Percentiles rank a stretch among this genome's conserved stretches.
phyloP scores from a whole-genome alignment of 2,888 invertebrate genomes.

The Trilocha varians region DNA sequence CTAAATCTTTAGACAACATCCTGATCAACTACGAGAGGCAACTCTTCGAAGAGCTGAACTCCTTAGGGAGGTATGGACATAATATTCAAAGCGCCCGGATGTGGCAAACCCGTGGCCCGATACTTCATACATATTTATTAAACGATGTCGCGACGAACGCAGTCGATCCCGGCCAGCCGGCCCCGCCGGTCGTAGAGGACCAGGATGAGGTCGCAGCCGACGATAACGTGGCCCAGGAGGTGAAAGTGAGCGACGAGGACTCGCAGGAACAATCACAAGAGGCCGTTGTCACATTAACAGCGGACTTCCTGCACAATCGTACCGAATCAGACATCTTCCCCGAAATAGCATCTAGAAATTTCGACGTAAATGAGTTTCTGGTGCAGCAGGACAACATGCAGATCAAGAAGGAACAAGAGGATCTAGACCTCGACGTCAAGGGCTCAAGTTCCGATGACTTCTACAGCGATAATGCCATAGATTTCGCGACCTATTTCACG shows the following conservation, averaged over 20 bases:
- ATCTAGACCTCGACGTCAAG: conserved; percentile 41
- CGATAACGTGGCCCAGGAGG: conserved; percentile 62
- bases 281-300: conserved; percentile 53
- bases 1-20: conserved; percentile 81
- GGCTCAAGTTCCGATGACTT: conserved; percentile 45
- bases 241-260: conserved; percentile 56
- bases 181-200: conserved; percentile 33
- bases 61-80: conserved; percentile 71
- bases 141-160: conserved; percentile 63
- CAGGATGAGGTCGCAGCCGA: conserved; percentile 56
- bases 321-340: conserved; percentile 54
- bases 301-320: conserved; percentile 46
- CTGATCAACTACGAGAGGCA: conserved; percentile 81
- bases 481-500: conserved; percentile 57
- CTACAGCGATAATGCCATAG: conserved; percentile 62
- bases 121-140: conserved; percentile 65
- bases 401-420: conserved; percentile 47
- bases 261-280: conserved; percentile 34
- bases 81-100: conserved; percentile 59
- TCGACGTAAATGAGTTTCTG: conserved; percentile 62
- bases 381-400: conserved; percentile 51
- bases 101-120: conserved; percentile 45
- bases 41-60: conserved; percentile 81
- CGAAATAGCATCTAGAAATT: conserved; percentile 54
- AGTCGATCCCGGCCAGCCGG: conserved; percentile 50